phyloP scores from a whole-genome alignment of 2,888 invertebrate species.

The Taenaris catops region DNA sequence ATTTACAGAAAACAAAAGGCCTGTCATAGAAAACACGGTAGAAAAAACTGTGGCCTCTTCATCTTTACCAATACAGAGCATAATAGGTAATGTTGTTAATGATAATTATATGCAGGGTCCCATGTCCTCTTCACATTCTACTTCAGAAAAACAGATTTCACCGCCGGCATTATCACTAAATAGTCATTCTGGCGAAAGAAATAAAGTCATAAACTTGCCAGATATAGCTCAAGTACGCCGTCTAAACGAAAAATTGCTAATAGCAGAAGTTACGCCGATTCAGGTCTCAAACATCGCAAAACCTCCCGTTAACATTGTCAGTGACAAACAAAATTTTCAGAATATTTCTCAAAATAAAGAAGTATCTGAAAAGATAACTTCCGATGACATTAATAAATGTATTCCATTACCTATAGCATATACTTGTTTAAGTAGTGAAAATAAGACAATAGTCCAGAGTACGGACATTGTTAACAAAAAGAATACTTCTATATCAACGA shows the following conservation, averaged over 20 bases:
- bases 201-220: conserved; percentile 48
- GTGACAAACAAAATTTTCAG: not conserved
- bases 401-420: too few species aligned
- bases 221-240: conserved; percentile 49
- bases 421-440: not conserved
- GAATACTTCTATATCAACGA: not conserved
- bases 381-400: not conserved
- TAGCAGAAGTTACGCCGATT: conserved; percentile 56
- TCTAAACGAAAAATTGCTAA: conserved; percentile 51
- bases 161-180: too few species aligned
- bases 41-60: not conserved
- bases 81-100: not conserved
- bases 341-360: not conserved
- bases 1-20: conserved; percentile 12
- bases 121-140: not conserved
- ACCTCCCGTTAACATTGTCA: conserved; percentile 22
- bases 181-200: conserved; percentile 32
- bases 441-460: not conserved
- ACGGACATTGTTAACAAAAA: not conserved
- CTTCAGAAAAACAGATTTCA: too few species aligned
- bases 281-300: conserved; percentile 25
- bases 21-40: not conserved
- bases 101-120: not conserved
- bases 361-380: too few species aligned
- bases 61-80: too few species aligned